Conservation (phyloP, 2,113 vertebrate species). For the Prinia subflava region DNA sequence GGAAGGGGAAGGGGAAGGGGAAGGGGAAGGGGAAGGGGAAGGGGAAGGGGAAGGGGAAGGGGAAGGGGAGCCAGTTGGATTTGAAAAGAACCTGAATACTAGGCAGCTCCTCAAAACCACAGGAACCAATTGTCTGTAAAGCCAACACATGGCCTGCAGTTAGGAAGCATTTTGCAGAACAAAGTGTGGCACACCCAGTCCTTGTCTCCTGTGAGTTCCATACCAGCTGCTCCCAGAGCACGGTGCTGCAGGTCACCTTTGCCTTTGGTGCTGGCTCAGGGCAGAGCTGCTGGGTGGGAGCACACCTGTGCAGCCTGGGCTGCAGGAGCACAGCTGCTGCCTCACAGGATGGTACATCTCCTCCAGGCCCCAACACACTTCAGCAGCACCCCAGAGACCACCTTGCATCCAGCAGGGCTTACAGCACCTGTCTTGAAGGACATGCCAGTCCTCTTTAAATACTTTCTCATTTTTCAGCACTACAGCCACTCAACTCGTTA, state of each 20-base stretch:
- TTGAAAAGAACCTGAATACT: neutral
- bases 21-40: no score
- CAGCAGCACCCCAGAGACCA: neutral
- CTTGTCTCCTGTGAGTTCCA: neutral
- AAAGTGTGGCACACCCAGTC: neutral
- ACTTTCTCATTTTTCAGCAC: neutral
- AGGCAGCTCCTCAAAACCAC: neutral
- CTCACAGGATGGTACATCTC: neutral
- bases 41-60: no score
- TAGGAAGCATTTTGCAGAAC: neutral
- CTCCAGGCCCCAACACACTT: neutral
- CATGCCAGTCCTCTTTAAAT: neutral
- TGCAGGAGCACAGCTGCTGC: neutral
- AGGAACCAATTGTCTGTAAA: neutral
- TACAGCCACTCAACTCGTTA: neutral
- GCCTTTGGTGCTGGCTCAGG: fast-evolving
- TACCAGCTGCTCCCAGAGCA: neutral
- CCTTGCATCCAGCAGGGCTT: neutral
- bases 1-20: no score
- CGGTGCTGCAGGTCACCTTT: neutral
- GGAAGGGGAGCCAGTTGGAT: neutral
- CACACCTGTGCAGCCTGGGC: neutral
- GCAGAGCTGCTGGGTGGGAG: neutral
- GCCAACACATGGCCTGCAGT: neutral
- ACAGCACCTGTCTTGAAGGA: no score